Percentiles rank a stretch among this genome's conserved stretches.
Conservation (phyloP, 1,140 invertebrate genomes). For the Venturia canescens region DNA sequence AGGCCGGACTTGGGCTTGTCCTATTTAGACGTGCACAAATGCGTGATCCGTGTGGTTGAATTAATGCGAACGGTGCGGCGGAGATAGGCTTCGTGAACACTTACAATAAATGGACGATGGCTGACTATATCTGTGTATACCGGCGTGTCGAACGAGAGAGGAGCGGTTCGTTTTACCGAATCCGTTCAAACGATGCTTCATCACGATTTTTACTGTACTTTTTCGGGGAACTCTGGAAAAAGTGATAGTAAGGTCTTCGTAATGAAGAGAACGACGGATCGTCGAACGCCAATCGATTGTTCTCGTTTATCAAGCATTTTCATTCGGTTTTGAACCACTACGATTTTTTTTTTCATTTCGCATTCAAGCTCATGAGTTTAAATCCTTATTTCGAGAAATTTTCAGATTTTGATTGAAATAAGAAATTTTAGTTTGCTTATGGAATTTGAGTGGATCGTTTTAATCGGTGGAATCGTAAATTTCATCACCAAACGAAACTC, state of each 20-base stretch:
- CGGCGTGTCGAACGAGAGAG: slow-evolving; percentile 35
- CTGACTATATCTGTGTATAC: slow-evolving; percentile 30
- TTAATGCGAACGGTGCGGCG: slow-evolving; percentile 51
- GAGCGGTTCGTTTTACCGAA: slow-evolving; percentile 36
- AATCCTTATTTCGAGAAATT: too few species aligned
- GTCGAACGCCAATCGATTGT: background rate
- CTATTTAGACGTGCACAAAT: slow-evolving; percentile 47
- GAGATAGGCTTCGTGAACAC: slow-evolving; percentile 71
- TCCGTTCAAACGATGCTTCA: slow-evolving; percentile 16
- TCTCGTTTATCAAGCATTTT: background rate
- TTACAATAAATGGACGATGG: slow-evolving; percentile 58
- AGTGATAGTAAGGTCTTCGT: background rate
- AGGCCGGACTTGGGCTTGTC: slow-evolving; percentile 10
- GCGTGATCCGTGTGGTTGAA: slow-evolving; percentile 41
- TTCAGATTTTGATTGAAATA: too few species aligned
- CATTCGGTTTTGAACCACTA: too few species aligned
- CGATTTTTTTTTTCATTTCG: too few species aligned
- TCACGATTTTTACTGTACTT: slow-evolving; percentile 4
- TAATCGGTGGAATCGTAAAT: background rate
- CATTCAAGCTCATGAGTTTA: too few species aligned
- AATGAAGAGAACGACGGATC: background rate
- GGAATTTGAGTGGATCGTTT: too few species aligned
- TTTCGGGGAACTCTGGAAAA: background rate
- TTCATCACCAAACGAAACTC: background rate
- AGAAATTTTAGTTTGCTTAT: too few species aligned